A percentile compares a stretch with the other conserved stretches of the same genome.
Evolutionary conservation across 2,888 invertebrate species (phyloP).

Genomic region (Branchellion lobata): DNA sequence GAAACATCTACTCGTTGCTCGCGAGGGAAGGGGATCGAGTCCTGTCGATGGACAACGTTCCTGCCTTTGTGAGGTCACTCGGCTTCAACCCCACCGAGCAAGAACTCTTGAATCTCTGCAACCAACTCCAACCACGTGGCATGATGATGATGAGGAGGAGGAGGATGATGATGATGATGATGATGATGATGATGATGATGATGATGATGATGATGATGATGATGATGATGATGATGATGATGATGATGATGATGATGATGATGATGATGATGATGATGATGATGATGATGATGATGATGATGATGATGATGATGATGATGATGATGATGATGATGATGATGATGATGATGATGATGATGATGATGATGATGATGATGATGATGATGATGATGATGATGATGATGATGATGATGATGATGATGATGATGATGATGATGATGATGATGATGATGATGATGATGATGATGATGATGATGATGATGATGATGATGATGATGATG

Average conservation of each 20-base stretch:
- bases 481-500: constrained; percentile 22
- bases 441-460: constrained; percentile 22
- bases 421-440: constrained; percentile 26
- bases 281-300: constrained; percentile 7
- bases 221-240: constrained; percentile 7
- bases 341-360: constrained; percentile 22
- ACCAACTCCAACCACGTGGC: neutral
- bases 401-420: constrained; percentile 26
- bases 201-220: constrained; percentile 7
- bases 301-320: neutral
- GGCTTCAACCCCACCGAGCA: constrained; percentile 12
- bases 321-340: too few relatives aligned
- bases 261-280: constrained; percentile 7
- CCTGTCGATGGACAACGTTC: neutral
- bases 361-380: constrained; percentile 24
- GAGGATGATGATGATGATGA: too few relatives aligned
- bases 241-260: constrained; percentile 7
- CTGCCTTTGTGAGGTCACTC: neutral
- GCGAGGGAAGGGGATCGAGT: neutral
- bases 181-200: constrained; percentile 7
- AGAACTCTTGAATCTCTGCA: neutral
- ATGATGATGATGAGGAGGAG: too few relatives aligned
- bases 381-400: constrained; percentile 28
- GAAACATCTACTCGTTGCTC: neutral
- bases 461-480: constrained; percentile 28